Percentiles rank a stretch among this genome's conserved stretches.
Conservation (phyloP, 2,888 invertebrate genomes). For the Drosophila falleni region DNA sequence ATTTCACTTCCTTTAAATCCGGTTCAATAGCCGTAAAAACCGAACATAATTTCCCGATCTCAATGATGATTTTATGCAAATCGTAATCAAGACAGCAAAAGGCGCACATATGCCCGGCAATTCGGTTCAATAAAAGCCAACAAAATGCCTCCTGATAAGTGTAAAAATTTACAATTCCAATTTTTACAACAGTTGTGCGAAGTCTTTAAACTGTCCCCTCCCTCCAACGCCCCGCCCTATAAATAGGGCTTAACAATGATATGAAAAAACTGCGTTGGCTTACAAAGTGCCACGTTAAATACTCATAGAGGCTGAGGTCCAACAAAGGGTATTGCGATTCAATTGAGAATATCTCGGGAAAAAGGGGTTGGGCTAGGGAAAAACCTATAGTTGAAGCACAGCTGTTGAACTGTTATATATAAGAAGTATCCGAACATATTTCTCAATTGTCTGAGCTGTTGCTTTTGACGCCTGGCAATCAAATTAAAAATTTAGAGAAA, state of each 20-base stretch:
- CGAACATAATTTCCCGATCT: conserved; percentile 68
- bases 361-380: conserved; percentile 31
- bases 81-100: conserved; percentile 67
- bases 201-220: conserved; percentile 49
- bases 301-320: conserved; percentile 20
- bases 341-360: conserved; percentile 35
- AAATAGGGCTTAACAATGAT: conserved; percentile 59
- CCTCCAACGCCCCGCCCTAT: not conserved
- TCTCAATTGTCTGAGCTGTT: conserved; percentile 72
- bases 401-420: conserved; percentile 58
- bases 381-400: conserved; percentile 39
- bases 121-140: conserved; percentile 71
- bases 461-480: conserved; percentile 67
- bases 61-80: conserved; percentile 77
- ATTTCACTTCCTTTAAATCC: conserved; percentile 62
- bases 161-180: conserved; percentile 76
- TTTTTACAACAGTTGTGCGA: conserved; percentile 73
- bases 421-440: conserved; percentile 50
- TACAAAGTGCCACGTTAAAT: conserved; percentile 54
- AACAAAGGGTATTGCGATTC: conserved; percentile 48
- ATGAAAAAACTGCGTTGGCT: conserved; percentile 50
- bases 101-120: conserved; percentile 65
- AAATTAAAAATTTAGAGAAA: conserved; percentile 64
- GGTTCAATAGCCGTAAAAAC: conserved; percentile 64
- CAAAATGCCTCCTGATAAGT: conserved; percentile 75